Conservation (phyloP, 2,113 vertebrate species). For the Dendrocopos noguchii region DNA sequence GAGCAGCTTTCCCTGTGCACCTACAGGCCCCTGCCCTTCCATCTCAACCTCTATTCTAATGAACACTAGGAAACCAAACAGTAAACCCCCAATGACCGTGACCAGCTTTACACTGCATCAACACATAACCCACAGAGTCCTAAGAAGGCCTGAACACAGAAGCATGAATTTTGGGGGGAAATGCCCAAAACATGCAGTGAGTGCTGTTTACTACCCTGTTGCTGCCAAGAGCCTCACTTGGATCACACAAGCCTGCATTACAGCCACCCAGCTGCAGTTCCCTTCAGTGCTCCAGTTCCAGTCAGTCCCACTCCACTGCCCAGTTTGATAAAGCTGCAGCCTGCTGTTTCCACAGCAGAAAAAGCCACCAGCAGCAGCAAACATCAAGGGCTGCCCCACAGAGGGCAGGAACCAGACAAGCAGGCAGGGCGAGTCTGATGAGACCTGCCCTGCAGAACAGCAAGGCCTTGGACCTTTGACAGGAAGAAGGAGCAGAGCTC, state of each 20-base stretch:
- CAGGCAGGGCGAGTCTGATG: not conserved
- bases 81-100: not conserved
- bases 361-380: not conserved
- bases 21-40: not conserved
- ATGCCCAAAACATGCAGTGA: not conserved
- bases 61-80: not conserved
- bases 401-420: constrained; percentile 8
- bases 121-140: not conserved
- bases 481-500: not conserved
- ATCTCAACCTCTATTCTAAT: not conserved
- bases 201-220: not conserved
- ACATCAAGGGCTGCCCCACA: rapidly evolving
- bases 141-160: not conserved
- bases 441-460: not conserved
- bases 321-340: not conserved
- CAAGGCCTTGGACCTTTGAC: not conserved
- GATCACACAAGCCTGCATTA: not conserved
- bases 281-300: not conserved
- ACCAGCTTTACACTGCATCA: not conserved
- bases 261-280: not conserved
- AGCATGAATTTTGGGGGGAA: not conserved
- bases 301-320: not conserved
- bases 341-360: not conserved
- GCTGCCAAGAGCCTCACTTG: not conserved
- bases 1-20: not conserved